Percentiles rank a stretch among this genome's conserved stretches.
These are phyloP conservation scores for Nycticorax nycticorax DNA, from an alignment of 2,113 vertebrate genomes.

Conservation along the genomic window DNA sequence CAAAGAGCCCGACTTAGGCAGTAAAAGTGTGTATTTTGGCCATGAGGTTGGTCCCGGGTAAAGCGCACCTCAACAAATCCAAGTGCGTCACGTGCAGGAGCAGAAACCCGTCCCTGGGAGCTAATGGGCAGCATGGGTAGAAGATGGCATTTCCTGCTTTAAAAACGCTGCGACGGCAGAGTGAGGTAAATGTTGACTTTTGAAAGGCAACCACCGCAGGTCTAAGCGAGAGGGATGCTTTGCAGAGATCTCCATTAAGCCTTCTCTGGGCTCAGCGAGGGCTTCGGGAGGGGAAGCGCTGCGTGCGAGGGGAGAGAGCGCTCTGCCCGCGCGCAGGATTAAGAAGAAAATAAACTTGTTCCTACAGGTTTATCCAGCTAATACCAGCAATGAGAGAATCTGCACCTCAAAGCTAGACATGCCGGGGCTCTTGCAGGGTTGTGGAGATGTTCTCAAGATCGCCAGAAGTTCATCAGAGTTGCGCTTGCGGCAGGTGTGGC, in stretches of 20 bases:
- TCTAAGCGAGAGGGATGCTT: not conserved
- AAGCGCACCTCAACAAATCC: not conserved
- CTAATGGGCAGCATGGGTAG: not conserved
- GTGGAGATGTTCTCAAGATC: not conserved
- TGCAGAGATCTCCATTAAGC: not conserved
- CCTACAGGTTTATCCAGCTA: not conserved
- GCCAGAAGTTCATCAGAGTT: not conserved
- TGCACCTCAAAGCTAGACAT: not conserved
- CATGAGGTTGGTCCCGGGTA: not conserved
- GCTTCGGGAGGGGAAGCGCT: not conserved
- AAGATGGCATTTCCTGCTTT: not conserved
- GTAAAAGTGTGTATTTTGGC: not conserved
- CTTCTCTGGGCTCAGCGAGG: not conserved
- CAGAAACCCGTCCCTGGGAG: not conserved
- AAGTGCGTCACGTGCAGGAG: not conserved
- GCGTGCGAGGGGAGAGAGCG: not conserved
- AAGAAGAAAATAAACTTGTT: not conserved
- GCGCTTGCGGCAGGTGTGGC: not conserved
- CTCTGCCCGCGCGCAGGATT: not conserved
- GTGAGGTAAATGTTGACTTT: not conserved
- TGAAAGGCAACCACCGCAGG: not conserved
- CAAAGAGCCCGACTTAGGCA: not conserved
- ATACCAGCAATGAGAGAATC: not conserved
- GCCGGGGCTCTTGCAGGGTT: not conserved
- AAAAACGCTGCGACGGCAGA: not conserved